These are phyloP conservation scores for Corythornis cristatus DNA, from an alignment of 2,113 vertebrate species.

Conservation along the genomic window DNA sequence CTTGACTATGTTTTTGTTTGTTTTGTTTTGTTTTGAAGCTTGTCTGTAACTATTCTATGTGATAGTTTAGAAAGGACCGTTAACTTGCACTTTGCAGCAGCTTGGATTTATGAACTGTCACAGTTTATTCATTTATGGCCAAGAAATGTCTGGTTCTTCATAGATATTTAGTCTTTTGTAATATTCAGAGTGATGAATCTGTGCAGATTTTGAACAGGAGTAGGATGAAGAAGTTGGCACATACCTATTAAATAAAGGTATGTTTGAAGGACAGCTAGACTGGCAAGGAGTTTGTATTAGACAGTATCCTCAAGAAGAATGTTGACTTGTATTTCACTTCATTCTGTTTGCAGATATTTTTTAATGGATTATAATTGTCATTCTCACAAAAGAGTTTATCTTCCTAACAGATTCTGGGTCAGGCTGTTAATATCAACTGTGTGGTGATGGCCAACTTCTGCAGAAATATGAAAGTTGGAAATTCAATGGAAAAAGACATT, in stretches of 20 bases:
- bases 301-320: neutral
- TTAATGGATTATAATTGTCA: neutral
- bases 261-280: neutral
- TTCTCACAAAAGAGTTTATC: neutral
- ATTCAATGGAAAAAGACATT: conserved; percentile 49
- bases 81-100: conserved; percentile 7
- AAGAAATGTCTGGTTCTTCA: conserved; percentile 5
- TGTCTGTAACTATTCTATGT: neutral
- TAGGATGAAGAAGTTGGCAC: neutral
- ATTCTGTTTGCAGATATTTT: neutral
- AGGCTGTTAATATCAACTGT: conserved; percentile 28
- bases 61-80: conserved; percentile 26
- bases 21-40: neutral
- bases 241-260: neutral
- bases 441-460: neutral
- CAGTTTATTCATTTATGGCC: neutral
- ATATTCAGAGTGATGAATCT: neutral
- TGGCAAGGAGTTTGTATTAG: neutral
- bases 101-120: neutral
- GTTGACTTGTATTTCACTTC: neutral
- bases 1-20: neutral
- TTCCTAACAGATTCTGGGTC: conserved; percentile 5
- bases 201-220: neutral
- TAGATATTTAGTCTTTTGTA: neutral
- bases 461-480: conserved; percentile 33